Evolutionary conservation across 2,888 invertebrate species (phyloP).

Genomic region (Dynastes grantii): DNA sequence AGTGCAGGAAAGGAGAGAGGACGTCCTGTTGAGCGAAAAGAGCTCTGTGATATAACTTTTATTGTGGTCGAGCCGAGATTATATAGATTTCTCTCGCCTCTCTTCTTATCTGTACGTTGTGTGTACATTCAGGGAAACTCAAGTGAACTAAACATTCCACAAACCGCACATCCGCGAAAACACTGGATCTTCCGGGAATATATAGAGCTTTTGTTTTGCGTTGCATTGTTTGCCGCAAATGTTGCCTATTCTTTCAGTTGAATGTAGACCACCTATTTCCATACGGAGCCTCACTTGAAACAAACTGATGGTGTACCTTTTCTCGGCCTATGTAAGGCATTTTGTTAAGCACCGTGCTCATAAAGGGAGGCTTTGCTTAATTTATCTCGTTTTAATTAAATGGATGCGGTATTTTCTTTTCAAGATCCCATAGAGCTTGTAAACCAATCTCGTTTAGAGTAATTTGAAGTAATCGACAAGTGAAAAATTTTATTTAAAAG

Average conservation of each 20-base stretch:
- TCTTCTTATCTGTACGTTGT: constrained; percentile 6
- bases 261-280: constrained; percentile 36
- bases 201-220: constrained; percentile 34
- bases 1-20: neutral
- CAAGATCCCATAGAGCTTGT: neutral
- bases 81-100: constrained; percentile 44
- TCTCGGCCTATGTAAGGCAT: constrained; percentile 22
- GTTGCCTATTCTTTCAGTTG: constrained; percentile 27
- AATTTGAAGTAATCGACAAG: too few relatives aligned
- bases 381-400: constrained; percentile 43
- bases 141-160: constrained; percentile 38
- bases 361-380: constrained; percentile 20
- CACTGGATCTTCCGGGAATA: constrained; percentile 39
- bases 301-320: constrained; percentile 28
- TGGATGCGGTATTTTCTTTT: neutral
- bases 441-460: too few relatives aligned
- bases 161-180: constrained; percentile 31
- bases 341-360: constrained; percentile 12
- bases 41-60: constrained; percentile 26
- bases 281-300: constrained; percentile 22
- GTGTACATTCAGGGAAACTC: constrained; percentile 31
- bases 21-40: neutral
- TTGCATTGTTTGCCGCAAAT: constrained; percentile 40
- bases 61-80: constrained; percentile 37
- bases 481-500: too few relatives aligned